phyloP scores from a whole-genome alignment of 2,797 vertebrate species.

The Dermochelys coriacea region DNA sequence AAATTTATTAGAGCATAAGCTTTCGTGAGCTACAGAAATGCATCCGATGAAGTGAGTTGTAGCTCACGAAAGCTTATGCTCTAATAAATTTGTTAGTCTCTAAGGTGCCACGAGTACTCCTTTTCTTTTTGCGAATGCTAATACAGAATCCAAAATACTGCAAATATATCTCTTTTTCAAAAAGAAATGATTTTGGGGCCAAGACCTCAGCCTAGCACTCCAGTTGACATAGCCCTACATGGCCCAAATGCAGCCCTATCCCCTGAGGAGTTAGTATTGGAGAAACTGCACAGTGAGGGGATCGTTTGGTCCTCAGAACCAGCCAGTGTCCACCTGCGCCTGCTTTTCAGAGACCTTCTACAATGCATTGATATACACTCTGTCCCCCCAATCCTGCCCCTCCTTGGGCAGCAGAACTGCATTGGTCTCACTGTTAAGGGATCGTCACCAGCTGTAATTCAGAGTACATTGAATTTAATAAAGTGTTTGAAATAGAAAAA shows the following conservation, averaged over 20 bases:
- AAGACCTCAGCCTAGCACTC: background rate
- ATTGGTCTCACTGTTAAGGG: background rate
- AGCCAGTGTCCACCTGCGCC: background rate
- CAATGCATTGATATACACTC: background rate
- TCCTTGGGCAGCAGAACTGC: background rate
- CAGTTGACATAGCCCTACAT: background rate
- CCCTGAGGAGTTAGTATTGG: background rate
- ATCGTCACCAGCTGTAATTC: background rate
- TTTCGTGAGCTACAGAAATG: too few species aligned
- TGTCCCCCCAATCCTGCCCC: background rate
- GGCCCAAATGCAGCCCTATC: background rate
- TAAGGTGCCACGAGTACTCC: too few species aligned
- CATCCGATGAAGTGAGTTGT: too few species aligned
- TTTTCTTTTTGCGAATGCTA: too few species aligned
- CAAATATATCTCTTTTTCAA: background rate
- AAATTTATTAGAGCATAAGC: too few species aligned
- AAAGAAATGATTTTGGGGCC: background rate
- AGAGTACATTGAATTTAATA: background rate
- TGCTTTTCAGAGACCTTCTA: background rate
- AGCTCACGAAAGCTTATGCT: too few species aligned
- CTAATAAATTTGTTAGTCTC: too few species aligned
- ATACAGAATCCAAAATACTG: background rate
- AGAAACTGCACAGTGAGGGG: background rate
- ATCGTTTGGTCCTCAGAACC: background rate
- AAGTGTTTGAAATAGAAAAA: background rate